These are phyloP conservation scores for Harpalus rufipes DNA, from an alignment of 2,888 invertebrate species.

Conservation along the genomic window DNA sequence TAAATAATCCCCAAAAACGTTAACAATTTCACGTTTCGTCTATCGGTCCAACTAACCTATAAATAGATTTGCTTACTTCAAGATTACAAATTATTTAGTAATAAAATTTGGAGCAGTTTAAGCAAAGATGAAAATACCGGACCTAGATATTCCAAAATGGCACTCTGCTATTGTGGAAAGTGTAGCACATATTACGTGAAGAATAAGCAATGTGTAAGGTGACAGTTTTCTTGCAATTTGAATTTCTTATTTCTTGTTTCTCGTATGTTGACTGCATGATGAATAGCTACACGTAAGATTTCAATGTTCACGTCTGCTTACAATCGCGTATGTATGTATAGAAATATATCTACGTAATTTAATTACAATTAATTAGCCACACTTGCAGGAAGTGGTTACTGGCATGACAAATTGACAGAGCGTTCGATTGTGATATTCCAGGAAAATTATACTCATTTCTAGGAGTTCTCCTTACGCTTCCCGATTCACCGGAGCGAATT, in stretches of 20 bases:
- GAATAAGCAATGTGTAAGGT: not conserved
- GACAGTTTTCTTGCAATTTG: not conserved
- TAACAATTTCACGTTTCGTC: too few species aligned
- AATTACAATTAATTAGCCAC: slow-evolving; percentile 61
- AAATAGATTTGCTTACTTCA: too few species aligned
- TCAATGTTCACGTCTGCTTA: slow-evolving; percentile 40
- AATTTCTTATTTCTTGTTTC: not conserved
- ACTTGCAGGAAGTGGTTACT: slow-evolving; percentile 37
- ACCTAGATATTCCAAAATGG: too few species aligned
- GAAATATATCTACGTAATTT: slow-evolving; percentile 62
- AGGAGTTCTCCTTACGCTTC: not conserved
- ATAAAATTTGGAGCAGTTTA: too few species aligned
- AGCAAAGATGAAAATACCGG: too few species aligned
- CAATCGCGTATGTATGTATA: slow-evolving; percentile 11
- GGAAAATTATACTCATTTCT: slow-evolving; percentile 46
- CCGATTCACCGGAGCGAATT: slow-evolving; percentile 23
- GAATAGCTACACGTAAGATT: slow-evolving; percentile 27
- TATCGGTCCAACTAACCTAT: too few species aligned
- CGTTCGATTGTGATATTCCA: slow-evolving; percentile 25
- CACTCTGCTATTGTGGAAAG: too few species aligned
- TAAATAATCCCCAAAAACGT: too few species aligned
- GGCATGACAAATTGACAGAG: slow-evolving; percentile 30
- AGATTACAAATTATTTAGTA: too few species aligned
- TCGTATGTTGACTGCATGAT: slow-evolving; percentile 25
- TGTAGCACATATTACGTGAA: too few species aligned